These are phyloP conservation scores for Campylomormyrus numenius DNA, from an alignment of 2,113 vertebrate genomes.

Conservation along the genomic window DNA sequence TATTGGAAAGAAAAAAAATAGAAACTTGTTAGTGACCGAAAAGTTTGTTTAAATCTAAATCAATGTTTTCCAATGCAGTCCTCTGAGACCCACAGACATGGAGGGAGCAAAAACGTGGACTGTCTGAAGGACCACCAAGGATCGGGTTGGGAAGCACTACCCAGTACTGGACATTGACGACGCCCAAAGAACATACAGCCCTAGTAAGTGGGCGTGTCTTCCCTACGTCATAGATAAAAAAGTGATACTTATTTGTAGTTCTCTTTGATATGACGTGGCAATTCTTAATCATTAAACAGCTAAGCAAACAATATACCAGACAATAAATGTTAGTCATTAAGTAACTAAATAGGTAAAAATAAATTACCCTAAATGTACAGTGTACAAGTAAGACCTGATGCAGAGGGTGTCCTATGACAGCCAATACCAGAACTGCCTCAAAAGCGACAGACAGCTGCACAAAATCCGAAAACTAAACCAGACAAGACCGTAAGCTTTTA, in stretches of 20 bases:
- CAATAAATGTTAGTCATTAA: background rate
- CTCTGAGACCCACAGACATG: background rate
- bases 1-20: background rate
- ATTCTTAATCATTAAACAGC: background rate
- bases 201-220: background rate
- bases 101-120: background rate
- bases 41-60: background rate
- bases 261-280: background rate
- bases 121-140: background rate
- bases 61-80: background rate
- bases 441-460: background rate
- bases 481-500: background rate
- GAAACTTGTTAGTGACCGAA: background rate
- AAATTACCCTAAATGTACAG: background rate
- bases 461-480: background rate
- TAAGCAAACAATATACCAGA: background rate
- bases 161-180: background rate
- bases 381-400: background rate
- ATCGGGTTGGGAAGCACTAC: background rate
- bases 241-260: background rate
- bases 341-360: background rate
- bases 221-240: background rate
- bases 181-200: background rate
- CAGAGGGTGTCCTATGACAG: background rate
- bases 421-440: background rate